Evolutionary conservation across 2,797 vertebrate genomes (phyloP).

Genomic region (Steatocranus sp.): DNA sequence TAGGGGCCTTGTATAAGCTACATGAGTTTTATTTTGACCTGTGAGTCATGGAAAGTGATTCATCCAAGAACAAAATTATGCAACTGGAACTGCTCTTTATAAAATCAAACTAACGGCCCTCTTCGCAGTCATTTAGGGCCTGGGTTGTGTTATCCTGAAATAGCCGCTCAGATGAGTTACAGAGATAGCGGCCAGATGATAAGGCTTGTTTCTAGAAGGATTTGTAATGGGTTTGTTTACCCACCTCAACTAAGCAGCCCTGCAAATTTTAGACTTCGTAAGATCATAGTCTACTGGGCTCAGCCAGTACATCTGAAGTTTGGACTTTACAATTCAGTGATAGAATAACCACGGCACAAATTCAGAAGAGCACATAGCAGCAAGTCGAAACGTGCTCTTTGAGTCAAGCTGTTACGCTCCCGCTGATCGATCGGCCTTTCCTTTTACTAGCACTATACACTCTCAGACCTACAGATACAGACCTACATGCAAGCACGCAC

Average conservation of each 20-base stretch:
- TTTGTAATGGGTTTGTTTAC: background rate
- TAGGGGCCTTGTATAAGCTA: background rate
- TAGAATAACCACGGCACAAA: background rate
- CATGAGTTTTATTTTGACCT: background rate
- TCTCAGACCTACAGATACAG: background rate
- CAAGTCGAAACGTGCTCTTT: constrained; percentile 43
- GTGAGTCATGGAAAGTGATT: background rate
- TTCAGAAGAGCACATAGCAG: constrained; percentile 18
- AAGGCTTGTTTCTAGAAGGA: background rate
- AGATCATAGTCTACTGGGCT: background rate
- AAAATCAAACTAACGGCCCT: background rate
- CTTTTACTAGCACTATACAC: constrained; percentile 39
- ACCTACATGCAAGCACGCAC: background rate
- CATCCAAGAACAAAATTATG: background rate
- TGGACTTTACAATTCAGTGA: constrained; percentile 25
- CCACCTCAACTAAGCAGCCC: background rate
- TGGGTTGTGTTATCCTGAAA: background rate
- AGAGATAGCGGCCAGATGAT: background rate
- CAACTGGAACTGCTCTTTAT: background rate
- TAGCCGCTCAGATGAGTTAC: background rate
- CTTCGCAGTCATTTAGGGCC: background rate
- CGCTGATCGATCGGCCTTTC: constrained; percentile 57
- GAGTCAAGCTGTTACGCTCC: constrained; percentile 56
- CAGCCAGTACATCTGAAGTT: background rate
- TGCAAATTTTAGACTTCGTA: background rate